A percentile compares a stretch with the other conserved stretches of the same genome.
Conservation (phyloP, 2,888 invertebrate species). For the Philereme transversata region DNA sequence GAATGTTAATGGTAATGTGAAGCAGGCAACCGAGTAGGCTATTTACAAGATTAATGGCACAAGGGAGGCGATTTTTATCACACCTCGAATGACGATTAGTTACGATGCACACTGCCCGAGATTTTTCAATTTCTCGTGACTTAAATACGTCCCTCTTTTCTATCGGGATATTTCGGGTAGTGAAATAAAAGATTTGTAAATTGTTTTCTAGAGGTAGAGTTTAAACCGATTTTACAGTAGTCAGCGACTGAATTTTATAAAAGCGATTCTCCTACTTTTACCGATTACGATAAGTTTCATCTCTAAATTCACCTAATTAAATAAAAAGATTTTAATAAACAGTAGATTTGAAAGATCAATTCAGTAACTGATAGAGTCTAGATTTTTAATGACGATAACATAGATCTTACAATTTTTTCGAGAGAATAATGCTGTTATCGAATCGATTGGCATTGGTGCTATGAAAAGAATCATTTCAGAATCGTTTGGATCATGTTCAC, state of each 20-base stretch:
- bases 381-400: slow-evolving; percentile 64
- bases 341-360: slow-evolving; percentile 40
- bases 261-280: slow-evolving; percentile 71
- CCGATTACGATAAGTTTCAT: slow-evolving; percentile 69
- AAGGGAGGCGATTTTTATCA: slow-evolving; percentile 75
- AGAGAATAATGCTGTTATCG: slow-evolving; percentile 64
- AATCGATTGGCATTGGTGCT: slow-evolving; percentile 73
- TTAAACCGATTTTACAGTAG: slow-evolving; percentile 77
- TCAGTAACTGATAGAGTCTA: slow-evolving; percentile 44
- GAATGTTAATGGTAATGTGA: slow-evolving; percentile 49
- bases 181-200: slow-evolving; percentile 66
- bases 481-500: slow-evolving; percentile 64
- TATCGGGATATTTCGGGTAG: slow-evolving; percentile 61
- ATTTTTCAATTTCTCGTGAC: slow-evolving; percentile 51
- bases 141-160: slow-evolving; percentile 54
- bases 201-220: slow-evolving; percentile 77
- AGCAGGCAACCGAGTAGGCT: slow-evolving; percentile 71
- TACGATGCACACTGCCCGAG: slow-evolving; percentile 69
- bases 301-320: slow-evolving; percentile 60
- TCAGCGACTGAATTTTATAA: slow-evolving; percentile 82
- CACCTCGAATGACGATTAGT: slow-evolving; percentile 52
- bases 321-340: slow-evolving; percentile 53
- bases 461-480: slow-evolving; percentile 62
- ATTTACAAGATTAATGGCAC: slow-evolving; percentile 73
- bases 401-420: slow-evolving; percentile 66